Evolutionary conservation across 2,888 invertebrate species (phyloP).

Genomic region (Protophormia terraenovae): DNA sequence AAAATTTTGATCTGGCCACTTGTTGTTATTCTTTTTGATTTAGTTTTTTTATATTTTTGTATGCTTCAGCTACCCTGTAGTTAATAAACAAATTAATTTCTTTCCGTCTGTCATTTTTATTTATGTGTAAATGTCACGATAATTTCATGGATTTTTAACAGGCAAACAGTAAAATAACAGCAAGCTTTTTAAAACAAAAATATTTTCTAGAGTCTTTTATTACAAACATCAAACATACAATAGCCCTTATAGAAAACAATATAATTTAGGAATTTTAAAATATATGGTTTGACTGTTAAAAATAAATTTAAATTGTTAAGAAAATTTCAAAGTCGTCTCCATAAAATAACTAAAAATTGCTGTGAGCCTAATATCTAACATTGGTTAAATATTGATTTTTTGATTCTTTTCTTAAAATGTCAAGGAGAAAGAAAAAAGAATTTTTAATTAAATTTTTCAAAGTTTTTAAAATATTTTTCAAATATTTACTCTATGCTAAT

Average conservation of each 20-base stretch:
- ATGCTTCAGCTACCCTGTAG: constrained; percentile 36
- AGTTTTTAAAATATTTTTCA: neutral
- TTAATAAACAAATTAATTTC: constrained; percentile 28
- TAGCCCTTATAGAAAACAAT: neutral
- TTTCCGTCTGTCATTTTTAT: constrained; percentile 45
- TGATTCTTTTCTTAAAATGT: neutral
- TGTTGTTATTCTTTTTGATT: neutral
- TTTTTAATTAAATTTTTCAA: neutral
- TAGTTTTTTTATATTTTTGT: neutral
- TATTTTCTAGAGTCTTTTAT: neutral
- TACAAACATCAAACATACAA: neutral
- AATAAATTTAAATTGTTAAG: neutral
- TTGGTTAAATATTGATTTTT: constrained; percentile 56
- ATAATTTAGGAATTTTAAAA: neutral
- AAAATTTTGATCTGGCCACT: neutral
- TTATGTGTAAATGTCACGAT: constrained; percentile 71
- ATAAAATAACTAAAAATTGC: constrained; percentile 10
- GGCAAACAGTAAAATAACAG: constrained; percentile 62
- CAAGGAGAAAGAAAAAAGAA: neutral
- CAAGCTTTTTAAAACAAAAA: neutral
- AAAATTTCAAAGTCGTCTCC: too few relatives aligned
- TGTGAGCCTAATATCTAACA: constrained; percentile 36
- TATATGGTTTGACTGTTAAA: neutral
- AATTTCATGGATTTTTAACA: constrained; percentile 70
- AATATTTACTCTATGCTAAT: neutral